A percentile compares a stretch with the other conserved stretches of the same genome.
Evolutionary conservation across 2,113 vertebrate genomes (phyloP).

Genomic region (Platanista minor): DNA sequence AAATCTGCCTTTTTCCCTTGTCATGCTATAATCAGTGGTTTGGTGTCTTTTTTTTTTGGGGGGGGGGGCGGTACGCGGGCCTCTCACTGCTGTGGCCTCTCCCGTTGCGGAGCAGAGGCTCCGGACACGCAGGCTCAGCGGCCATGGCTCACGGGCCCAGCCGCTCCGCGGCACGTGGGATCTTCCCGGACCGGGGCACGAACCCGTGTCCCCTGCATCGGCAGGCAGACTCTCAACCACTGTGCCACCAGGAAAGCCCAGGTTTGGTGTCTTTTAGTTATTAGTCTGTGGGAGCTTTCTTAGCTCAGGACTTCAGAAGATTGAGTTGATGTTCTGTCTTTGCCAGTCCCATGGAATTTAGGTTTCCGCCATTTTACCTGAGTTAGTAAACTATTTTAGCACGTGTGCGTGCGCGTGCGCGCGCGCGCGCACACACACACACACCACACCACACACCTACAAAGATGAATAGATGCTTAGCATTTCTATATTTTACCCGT

Average conservation of each 20-base stretch:
- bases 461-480: not conserved
- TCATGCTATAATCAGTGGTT: not conserved
- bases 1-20: not conserved
- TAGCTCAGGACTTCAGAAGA: not conserved
- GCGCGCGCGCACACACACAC: fast-evolving
- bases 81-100: no score
- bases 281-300: not conserved
- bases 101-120: no score
- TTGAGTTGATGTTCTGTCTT: not conserved
- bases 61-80: no score
- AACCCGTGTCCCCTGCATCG: no score
- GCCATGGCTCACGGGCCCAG: no score
- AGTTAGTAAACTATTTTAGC: no score
- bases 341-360: not conserved
- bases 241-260: no score
- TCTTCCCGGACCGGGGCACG: no score
- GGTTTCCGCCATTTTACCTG: not conserved
- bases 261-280: not conserved
- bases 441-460: no score
- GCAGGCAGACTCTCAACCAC: no score
- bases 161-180: no score
- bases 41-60: not conserved
- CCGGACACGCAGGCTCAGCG: no score
- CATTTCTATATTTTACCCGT: not conserved
- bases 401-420: fast-evolving